These are phyloP conservation scores for Microcebus murinus DNA, from an alignment of 2,113 vertebrate species.

Conservation along the genomic window DNA sequence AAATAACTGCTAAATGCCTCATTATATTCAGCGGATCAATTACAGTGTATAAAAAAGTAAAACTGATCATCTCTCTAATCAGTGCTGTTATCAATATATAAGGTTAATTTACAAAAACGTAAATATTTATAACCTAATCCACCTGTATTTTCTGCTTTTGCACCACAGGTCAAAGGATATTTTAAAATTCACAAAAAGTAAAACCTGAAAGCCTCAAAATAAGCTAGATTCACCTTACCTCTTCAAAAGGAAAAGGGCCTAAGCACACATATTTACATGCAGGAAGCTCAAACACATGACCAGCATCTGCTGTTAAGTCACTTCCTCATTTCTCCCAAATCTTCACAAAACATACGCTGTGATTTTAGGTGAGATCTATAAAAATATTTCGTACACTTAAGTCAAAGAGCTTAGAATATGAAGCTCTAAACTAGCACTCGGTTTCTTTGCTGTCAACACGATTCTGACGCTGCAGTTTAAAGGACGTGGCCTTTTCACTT, in stretches of 20 bases:
- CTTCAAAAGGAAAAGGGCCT: constrained; percentile 62
- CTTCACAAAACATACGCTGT: constrained; percentile 76
- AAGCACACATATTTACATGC: background rate
- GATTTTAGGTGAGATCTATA: constrained; percentile 65
- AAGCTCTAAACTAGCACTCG: constrained; percentile 87
- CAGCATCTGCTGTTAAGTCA: constrained; percentile 83
- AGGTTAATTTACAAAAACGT: constrained; percentile 81
- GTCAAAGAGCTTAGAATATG: background rate
- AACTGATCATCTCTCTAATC: constrained; percentile 34
- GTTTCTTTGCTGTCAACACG: constrained; percentile 96
- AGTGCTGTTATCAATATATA: constrained; percentile 76
- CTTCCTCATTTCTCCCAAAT: constrained; percentile 75
- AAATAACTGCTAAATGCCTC: background rate
- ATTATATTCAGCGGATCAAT: background rate
- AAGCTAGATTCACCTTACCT: constrained; percentile 73
- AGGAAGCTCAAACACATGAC: constrained; percentile 83
- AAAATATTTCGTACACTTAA: background rate
- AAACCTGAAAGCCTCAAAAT: constrained; percentile 79
- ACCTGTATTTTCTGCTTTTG: constrained; percentile 74
- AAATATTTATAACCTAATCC: constrained; percentile 69
- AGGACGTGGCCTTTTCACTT: constrained; percentile 89
- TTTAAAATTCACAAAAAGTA: constrained; percentile 78
- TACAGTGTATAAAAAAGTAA: constrained; percentile 27
- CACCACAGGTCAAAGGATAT: constrained; percentile 83
- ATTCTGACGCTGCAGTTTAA: constrained; percentile 93